Evolutionary conservation across 2,797 vertebrate genomes (phyloP).

Genomic region (Eupleurogrammus muticus): DNA sequence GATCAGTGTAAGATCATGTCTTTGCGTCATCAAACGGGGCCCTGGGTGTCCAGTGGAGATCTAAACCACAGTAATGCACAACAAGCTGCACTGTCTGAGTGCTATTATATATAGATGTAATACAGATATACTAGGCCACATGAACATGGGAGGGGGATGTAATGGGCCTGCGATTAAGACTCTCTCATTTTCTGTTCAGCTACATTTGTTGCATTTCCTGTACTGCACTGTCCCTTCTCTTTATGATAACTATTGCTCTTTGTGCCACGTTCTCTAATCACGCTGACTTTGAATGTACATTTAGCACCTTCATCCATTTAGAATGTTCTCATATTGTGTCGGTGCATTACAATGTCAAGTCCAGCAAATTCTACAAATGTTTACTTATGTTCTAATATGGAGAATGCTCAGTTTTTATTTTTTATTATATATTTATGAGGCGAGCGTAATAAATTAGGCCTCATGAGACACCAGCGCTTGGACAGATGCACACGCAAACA

Average conservation of each 20-base stretch:
- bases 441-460: conserved; percentile 56
- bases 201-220: conserved; percentile 45
- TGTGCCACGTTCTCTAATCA: conserved; percentile 15
- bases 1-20: too few relatives aligned
- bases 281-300: conserved; percentile 6
- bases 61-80: conserved; percentile 3
- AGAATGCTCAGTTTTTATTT: conserved; percentile 18
- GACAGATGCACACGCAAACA: conserved; percentile 32
- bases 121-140: conserved; percentile 18
- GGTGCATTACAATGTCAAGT: conserved; percentile 19
- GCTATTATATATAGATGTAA: conserved; percentile 15
- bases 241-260: neutral
- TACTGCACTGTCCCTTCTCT: conserved; percentile 17
- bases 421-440: conserved; percentile 27
- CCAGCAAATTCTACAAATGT: conserved; percentile 13
- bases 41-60: conserved; percentile 4
- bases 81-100: conserved; percentile 15
- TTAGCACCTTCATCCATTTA: conserved; percentile 10
- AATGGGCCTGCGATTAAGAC: conserved; percentile 42
- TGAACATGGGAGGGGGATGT: conserved; percentile 56
- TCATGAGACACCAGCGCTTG: conserved; percentile 34
- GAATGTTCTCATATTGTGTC: conserved; percentile 6
- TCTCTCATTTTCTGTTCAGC: conserved; percentile 61
- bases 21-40: neutral
- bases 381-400: conserved; percentile 37